Evolutionary conservation across 2,888 invertebrate species (phyloP).

Genomic region (Phytoseiulus persimilis): DNA sequence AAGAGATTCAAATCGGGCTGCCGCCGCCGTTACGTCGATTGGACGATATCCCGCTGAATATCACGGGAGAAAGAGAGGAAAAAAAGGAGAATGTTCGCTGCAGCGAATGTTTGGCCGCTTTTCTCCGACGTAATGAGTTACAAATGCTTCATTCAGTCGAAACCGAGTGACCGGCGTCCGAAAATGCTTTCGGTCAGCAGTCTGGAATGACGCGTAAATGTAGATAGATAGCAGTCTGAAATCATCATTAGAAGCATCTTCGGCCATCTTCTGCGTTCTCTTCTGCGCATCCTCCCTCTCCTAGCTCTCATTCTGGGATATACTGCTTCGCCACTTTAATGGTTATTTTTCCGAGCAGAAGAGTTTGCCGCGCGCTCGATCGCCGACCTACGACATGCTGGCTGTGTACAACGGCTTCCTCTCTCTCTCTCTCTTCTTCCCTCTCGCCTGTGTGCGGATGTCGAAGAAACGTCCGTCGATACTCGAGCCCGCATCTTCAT

Average conservation of each 20-base stretch:
- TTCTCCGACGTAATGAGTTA: background rate
- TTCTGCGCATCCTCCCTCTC: background rate
- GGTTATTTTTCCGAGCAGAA: background rate
- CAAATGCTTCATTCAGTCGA: slow-evolving; percentile 5
- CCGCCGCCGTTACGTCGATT: background rate
- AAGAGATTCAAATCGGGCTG: background rate
- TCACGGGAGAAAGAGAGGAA: background rate
- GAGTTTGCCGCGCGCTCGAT: background rate
- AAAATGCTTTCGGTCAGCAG: background rate
- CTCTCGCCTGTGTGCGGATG: background rate
- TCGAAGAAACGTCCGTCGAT: background rate
- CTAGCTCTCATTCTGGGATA: background rate
- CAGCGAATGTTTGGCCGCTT: background rate
- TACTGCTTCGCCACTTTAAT: background rate
- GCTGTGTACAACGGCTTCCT: background rate
- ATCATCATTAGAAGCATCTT: background rate
- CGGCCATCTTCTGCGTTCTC: background rate
- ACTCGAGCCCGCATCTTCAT: background rate
- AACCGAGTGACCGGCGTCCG: no score
- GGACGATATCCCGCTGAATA: no score
- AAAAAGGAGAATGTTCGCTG: background rate
- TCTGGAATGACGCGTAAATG: background rate
- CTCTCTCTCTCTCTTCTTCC: background rate
- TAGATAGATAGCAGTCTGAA: background rate
- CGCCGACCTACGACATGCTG: background rate